These are phyloP conservation scores for Hystrix cristata DNA, from an alignment of 2,113 vertebrate genomes.

Conservation along the genomic window DNA sequence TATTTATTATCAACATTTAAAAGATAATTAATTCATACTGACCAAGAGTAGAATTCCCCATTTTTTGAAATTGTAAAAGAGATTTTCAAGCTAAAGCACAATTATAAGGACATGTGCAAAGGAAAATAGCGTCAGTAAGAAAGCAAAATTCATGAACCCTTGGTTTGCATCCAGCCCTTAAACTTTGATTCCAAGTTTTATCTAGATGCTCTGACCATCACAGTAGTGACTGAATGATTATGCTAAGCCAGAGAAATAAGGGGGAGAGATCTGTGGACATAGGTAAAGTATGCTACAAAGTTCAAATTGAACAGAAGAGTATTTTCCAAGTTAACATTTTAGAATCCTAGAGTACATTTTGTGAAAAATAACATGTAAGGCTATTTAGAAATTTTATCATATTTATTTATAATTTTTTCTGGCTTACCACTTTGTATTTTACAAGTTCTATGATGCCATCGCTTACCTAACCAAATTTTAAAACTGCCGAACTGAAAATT, in stretches of 20 bases:
- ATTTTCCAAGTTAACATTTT: constrained; percentile 9
- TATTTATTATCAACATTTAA: constrained; percentile 20
- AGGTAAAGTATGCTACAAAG: background rate
- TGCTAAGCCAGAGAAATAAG: background rate
- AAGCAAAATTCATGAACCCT: background rate
- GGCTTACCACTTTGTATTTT: background rate
- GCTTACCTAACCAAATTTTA: constrained; percentile 49
- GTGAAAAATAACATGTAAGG: constrained; percentile 21
- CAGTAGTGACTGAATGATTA: background rate
- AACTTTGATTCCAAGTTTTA: background rate
- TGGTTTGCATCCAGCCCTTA: background rate
- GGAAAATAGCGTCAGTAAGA: background rate
- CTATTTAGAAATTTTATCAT: background rate
- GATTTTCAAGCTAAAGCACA: background rate
- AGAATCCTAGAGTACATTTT: background rate
- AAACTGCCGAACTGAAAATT: background rate
- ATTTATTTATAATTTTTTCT: constrained; percentile 32
- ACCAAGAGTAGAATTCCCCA: background rate
- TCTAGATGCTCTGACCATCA: background rate
- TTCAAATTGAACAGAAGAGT: background rate
- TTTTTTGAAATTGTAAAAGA: background rate
- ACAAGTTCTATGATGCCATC: background rate
- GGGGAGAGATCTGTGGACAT: background rate
- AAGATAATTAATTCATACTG: background rate
- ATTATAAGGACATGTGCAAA: background rate